Base-by-base conservation (phyloP, 2,113 vertebrate species). In the Festucalex cinctus region DNA sequence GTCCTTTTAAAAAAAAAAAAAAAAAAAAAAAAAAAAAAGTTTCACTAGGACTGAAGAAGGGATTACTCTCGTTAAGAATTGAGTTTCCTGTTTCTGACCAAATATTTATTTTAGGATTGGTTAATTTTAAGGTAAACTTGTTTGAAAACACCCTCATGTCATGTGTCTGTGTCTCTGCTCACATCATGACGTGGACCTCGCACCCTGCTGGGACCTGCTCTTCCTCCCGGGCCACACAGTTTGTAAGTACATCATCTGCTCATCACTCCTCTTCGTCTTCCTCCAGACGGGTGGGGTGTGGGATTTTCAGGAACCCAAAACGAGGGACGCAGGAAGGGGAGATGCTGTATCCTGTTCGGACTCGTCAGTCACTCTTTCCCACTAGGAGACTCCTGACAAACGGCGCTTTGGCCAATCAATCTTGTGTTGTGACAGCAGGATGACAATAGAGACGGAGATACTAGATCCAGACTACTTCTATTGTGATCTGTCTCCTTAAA, bases 181-280 rank as follows among this genome's bases (percentile, higher is more conserved):
- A 68, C 62, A 36, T 43, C 24, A 20, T 69, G 73, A 75, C 37
- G 60, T 36, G 20, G 53, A 0, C 65, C 74, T 57, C 62, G 6
- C 1, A 20, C 24, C 81, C 78, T 58, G 75, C 78, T 26, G 77
- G 61, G 83, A 78, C 44, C 37, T 43, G 71, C 68, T 85, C 87
- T 81, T 86, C 81, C 77, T 82, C 74, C 19, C 5, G 26, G 37
- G 58, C 72, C 71, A 19, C 69, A 39, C 85, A 93, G 92, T 93
- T 93, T 91, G 92, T 93, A 89, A 93, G 92, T 93, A 91, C 83
- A 91, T 88, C 66, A 83, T 86, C 74, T 49, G 14, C 62, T 68
- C 82, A 81, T 91, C 85, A 82, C 77, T 88, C 84, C 82, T 79
- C 67, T 81, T 78, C 28, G 26, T 79, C 77, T 78, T 66, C 72